Evolutionary conservation across 2,888 invertebrate species (phyloP).

Genomic region (Drosophila ezoana): DNA sequence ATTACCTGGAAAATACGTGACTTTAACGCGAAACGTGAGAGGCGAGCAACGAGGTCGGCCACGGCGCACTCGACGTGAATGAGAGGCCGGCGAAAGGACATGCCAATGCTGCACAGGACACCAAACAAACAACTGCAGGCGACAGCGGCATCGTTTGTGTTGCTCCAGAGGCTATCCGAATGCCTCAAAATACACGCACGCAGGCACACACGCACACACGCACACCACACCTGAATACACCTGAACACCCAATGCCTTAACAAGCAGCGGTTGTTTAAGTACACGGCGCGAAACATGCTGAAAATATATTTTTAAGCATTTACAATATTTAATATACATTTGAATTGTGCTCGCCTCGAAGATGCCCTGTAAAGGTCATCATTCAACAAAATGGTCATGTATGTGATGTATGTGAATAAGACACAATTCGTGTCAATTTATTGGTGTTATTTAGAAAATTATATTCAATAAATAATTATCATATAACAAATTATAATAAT

Average conservation of each 20-base stretch:
- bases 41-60: conserved; percentile 40
- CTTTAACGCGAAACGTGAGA: conserved; percentile 71
- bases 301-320: background rate
- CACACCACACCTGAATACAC: conserved; percentile 18
- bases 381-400: too few species aligned
- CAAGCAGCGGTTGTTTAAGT: conserved; percentile 13
- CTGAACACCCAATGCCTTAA: conserved; percentile 18
- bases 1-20: conserved; percentile 85
- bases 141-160: conserved; percentile 27
- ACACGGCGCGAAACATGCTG: conserved; percentile 2
- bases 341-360: background rate
- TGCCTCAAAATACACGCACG: conserved; percentile 30
- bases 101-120: conserved; percentile 40
- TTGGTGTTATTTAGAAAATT: too few species aligned
- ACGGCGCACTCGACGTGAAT: conserved; percentile 39
- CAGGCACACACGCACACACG: conserved; percentile 21
- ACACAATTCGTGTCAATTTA: too few species aligned
- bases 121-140: conserved; percentile 57
- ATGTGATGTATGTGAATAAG: too few species aligned
- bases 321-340: background rate
- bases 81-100: conserved; percentile 54
- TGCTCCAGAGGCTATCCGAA: conserved; percentile 23
- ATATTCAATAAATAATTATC: too few species aligned
- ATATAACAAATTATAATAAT: too few species aligned
- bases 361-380: background rate